Conservation (phyloP, 2,797 vertebrate species). For the Coluber constrictor region DNA sequence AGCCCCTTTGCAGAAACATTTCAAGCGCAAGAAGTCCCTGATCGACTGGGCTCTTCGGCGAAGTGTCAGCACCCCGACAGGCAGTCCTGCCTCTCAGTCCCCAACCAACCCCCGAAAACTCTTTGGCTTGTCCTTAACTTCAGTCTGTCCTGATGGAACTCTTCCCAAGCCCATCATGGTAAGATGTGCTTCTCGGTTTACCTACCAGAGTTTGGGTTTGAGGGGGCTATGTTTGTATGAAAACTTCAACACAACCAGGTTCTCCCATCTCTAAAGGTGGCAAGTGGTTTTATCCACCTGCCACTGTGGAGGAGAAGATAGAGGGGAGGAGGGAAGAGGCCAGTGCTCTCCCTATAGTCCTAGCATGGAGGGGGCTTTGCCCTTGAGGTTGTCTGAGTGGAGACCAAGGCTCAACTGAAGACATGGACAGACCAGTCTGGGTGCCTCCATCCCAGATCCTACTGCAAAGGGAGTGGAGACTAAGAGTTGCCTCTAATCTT, state of each 20-base stretch:
- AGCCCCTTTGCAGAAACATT: constrained; percentile 71
- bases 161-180: constrained; percentile 79
- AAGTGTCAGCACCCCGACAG: constrained; percentile 56
- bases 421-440: background rate
- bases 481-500: background rate
- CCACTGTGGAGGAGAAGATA: background rate
- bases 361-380: background rate
- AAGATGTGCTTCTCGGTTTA: constrained; percentile 28
- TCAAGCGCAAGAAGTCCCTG: constrained; percentile 73
- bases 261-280: background rate
- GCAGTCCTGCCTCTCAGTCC: constrained; percentile 55
- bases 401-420: background rate
- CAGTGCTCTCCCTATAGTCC: background rate
- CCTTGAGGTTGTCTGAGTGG: background rate
- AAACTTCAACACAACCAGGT: background rate
- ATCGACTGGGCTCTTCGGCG: constrained; percentile 77
- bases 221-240: background rate
- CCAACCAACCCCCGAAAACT: constrained; percentile 67
- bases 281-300: background rate
- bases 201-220: background rate
- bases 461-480: background rate
- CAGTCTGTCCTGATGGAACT: constrained; percentile 71
- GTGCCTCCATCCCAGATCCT: background rate
- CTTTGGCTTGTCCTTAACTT: constrained; percentile 73
- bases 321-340: too few species aligned